Percentiles rank a stretch among this genome's conserved stretches.
Conservation (phyloP, 2,888 invertebrate species). For the Sycophila texana region DNA sequence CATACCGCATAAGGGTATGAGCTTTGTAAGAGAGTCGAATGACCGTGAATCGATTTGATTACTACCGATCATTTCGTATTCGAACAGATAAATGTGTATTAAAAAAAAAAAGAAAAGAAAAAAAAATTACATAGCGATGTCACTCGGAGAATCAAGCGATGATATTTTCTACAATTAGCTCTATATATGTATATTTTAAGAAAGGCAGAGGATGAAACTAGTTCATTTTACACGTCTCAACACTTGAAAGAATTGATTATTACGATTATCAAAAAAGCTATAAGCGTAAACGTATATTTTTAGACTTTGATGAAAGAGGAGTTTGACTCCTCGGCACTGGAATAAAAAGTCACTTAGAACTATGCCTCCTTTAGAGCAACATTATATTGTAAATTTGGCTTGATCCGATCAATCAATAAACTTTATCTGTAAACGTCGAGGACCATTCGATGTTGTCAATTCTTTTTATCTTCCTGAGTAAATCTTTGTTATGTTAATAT, state of each 20-base stretch:
- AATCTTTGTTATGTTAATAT: not conserved
- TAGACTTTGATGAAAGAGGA: slow-evolving; percentile 26
- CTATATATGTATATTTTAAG: slow-evolving; percentile 36
- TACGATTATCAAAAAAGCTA: slow-evolving; percentile 18
- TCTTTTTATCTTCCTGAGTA: not conserved
- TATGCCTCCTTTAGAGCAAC: slow-evolving; percentile 46
- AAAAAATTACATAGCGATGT: not conserved
- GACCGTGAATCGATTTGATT: slow-evolving; percentile 16
- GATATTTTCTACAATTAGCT: slow-evolving; percentile 47
- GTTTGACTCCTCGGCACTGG: slow-evolving; percentile 29
- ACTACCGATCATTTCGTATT: slow-evolving; percentile 17
- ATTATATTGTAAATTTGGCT: slow-evolving; percentile 47
- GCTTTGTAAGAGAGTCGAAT: not conserved
- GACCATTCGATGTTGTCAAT: slow-evolving; percentile 14
- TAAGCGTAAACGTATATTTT: slow-evolving; percentile 43
- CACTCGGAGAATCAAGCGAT: slow-evolving; percentile 15
- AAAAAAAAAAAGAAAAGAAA: slow-evolving; percentile 2
- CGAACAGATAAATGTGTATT: slow-evolving; percentile 31
- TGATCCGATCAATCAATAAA: slow-evolving; percentile 69
- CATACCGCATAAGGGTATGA: not conserved
- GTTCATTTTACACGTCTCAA: slow-evolving; percentile 38
- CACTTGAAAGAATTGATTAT: slow-evolving; percentile 20
- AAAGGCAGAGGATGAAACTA: slow-evolving; percentile 14
- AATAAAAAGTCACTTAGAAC: slow-evolving; percentile 28
- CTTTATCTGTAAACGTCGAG: slow-evolving; percentile 65